Base-by-base conservation (phyloP, 1,140 invertebrate genomes). In the Arctopsyche grandis region DNA sequence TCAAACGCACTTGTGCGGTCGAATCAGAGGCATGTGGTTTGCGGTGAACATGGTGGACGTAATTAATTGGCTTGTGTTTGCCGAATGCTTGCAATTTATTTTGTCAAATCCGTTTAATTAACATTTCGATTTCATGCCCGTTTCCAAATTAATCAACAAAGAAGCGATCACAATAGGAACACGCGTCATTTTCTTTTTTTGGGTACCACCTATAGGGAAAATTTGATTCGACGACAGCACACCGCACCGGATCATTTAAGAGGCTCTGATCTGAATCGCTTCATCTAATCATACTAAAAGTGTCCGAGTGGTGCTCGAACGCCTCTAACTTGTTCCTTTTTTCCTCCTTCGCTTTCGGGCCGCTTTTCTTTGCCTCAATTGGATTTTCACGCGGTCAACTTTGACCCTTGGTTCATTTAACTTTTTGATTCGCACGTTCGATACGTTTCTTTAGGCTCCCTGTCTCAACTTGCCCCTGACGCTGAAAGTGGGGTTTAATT, bases 361-460 rank as follows among this genome's bases (percentile, higher is more conserved):
- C 48, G 16, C 12, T 52, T 52, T 52, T 52, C 48, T 52, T 52
- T 26, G 21, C 22, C 21, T 10, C 63, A 14, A 66, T 66, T 66
- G 9, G 21, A 66, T 12, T 66, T 66, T 66, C 24, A 66, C 24
- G 5, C 24, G 21, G 22, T 66, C 21, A n/a, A 24, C 21, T 29
- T 26, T 12, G 24, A 14, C 24, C 63, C 19, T 66, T 66, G 12
- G 63, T 66, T 66, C 63, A 66, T 66, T 66, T 66, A 66, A 66
- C 63, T 66, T 66, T 66, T 66, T 66, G 63, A 66, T 66, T 66
- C 63, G 63, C 63, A 66, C 63, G 19, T 66, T 26, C 63, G 63
- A 66, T 29, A 29, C 63, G 21, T 66, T 66, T 19, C 9, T 19
- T 60, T 60, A 9, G 3, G 56, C 9, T 60, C 56, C 21, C 1